These are phyloP conservation scores for Lasiurus cinereus DNA, from an alignment of 2,113 vertebrate genomes.

Conservation along the genomic window DNA sequence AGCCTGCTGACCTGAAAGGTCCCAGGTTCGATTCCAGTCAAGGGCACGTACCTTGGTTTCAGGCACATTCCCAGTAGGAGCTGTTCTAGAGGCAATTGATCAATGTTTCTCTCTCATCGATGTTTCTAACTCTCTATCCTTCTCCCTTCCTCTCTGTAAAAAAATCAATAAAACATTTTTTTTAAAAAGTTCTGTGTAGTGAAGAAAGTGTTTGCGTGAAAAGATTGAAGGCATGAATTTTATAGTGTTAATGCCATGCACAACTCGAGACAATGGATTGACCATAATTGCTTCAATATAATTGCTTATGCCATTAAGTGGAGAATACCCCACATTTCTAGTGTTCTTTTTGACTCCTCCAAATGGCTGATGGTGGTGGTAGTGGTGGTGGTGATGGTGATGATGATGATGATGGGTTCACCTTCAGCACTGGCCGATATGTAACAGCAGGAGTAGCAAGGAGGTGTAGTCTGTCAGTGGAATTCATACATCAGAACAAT, in stretches of 20 bases:
- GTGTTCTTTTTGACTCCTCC: not conserved
- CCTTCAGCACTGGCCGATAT: not conserved
- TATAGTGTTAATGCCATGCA: not conserved
- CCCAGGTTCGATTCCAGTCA: no score
- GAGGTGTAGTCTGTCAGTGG: not conserved
- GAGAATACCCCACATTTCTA: not conserved
- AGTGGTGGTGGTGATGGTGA: not conserved
- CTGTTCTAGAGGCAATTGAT: no score
- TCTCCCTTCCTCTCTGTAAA: no score
- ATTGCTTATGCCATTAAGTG: not conserved
- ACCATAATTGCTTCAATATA: not conserved
- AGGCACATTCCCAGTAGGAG: no score
- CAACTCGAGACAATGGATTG: not conserved
- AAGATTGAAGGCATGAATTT: not conserved
- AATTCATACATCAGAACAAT: not conserved
- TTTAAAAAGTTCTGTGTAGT: not conserved
- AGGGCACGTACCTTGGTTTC: no score
- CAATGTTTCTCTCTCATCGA: no score
- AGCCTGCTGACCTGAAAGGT: no score
- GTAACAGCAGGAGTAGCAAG: not conserved
- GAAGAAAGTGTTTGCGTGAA: not conserved
- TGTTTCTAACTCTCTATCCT: no score
- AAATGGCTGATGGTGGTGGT: not conserved
- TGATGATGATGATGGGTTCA: not conserved
- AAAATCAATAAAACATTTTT: no score